A percentile compares a stretch with the other conserved stretches of the same genome.
These are phyloP conservation scores for Tetragonula clypearis DNA, from an alignment of 1,140 invertebrate species.

Conservation along the genomic window DNA sequence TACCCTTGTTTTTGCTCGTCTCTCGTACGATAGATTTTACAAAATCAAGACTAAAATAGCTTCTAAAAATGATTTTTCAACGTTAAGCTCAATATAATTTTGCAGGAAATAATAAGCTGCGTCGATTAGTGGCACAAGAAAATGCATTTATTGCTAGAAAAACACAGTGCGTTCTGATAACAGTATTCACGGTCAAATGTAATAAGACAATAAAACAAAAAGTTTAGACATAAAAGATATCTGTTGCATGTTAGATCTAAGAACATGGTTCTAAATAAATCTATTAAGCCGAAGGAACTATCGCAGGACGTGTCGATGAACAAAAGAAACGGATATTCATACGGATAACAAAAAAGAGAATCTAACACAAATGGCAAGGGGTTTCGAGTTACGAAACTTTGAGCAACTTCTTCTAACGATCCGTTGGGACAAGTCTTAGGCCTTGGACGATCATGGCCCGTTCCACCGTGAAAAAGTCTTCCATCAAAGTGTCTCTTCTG, in stretches of 20 bases:
- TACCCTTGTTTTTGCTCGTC: no score
- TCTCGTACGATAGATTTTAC: no score
- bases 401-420: slow-evolving; percentile 50
- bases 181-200: no score
- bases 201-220: no score
- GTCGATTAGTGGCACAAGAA: no score
- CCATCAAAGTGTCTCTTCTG: slow-evolving; percentile 39
- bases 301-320: not conserved
- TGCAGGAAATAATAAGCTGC: no score
- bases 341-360: slow-evolving; percentile 12
- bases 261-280: not conserved
- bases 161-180: no score
- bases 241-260: not conserved
- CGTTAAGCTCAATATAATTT: no score
- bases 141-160: no score
- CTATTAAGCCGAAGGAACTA: not conserved
- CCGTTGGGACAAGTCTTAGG: not conserved
- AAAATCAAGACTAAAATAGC: no score
- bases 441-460: slow-evolving; percentile 35
- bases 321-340: slow-evolving; percentile 26
- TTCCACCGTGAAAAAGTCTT: slow-evolving; percentile 53
- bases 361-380: not conserved
- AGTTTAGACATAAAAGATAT: no score
- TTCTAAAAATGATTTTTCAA: no score
- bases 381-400: slow-evolving; percentile 11